These are phyloP conservation scores for Amiota communis DNA, from an alignment of 2,888 invertebrate genomes.

Conservation along the genomic window DNA sequence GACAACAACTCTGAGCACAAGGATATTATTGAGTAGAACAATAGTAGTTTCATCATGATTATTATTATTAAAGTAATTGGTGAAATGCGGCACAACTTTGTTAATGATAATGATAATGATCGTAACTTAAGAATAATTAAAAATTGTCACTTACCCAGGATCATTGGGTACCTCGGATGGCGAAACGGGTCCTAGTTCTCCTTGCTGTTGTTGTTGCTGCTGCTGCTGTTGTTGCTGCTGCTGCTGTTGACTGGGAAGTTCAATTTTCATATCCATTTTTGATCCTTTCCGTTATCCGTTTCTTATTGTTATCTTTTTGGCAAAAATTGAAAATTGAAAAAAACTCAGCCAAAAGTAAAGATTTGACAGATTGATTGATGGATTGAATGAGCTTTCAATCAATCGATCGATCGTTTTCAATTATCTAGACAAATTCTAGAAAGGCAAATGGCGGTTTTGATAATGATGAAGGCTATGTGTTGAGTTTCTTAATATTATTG, in stretches of 20 bases:
- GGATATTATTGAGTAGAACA: neutral
- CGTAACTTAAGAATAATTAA: neutral
- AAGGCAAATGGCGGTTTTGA: slow-evolving; percentile 25
- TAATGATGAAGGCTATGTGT: slow-evolving; percentile 35
- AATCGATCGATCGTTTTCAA: too few species aligned
- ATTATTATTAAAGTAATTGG: too few species aligned
- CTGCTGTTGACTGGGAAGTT: slow-evolving; percentile 59
- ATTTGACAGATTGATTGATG: too few species aligned
- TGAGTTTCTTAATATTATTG: slow-evolving; percentile 35
- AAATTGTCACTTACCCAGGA: slow-evolving; percentile 83
- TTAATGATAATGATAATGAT: neutral
- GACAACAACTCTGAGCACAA: neutral
- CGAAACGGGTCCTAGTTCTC: slow-evolving; percentile 83
- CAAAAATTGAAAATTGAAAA: neutral
- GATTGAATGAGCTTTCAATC: too few species aligned
- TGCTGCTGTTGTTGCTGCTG: slow-evolving; percentile 76
- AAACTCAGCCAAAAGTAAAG: too few species aligned
- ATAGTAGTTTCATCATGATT: neutral
- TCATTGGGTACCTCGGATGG: slow-evolving; percentile 95
- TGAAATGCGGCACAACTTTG: neutral
- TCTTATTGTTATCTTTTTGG: slow-evolving; percentile 33
- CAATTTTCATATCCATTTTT: slow-evolving; percentile 70
- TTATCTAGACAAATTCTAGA: too few species aligned
- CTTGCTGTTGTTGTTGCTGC: slow-evolving; percentile 52
- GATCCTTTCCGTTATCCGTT: too few species aligned